These are phyloP conservation scores for Synergus laeviventris DNA, from an alignment of 2,888 invertebrate species.

Conservation along the genomic window DNA sequence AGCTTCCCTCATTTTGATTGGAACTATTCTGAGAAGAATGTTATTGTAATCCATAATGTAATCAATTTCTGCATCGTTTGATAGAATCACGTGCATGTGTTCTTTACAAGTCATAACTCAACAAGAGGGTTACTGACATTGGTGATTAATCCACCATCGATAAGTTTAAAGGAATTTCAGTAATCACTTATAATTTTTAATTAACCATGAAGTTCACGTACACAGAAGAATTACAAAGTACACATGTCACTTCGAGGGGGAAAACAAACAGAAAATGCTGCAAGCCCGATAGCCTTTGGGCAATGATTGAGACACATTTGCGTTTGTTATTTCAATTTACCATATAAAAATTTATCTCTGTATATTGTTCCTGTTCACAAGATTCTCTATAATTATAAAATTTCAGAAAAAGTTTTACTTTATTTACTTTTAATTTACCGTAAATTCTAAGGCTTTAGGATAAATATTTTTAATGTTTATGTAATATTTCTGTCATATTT, in stretches of 20 bases:
- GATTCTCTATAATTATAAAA: no score
- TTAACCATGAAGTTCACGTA: constrained; percentile 4
- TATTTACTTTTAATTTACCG: no score
- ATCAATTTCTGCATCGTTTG: neutral
- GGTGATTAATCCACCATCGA: neutral
- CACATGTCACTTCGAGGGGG: neutral
- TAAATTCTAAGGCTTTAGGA: no score
- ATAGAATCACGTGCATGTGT: neutral
- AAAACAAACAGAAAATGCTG: neutral
- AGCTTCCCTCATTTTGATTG: neutral
- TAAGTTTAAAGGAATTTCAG: neutral
- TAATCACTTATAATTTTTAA: neutral
- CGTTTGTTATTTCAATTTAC: constrained; percentile 59
- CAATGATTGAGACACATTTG: neutral
- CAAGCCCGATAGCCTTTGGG: neutral
- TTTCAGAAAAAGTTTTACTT: no score
- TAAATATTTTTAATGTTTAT: no score
- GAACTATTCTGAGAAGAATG: neutral
- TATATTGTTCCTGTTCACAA: neutral
- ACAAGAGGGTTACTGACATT: neutral
- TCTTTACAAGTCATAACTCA: neutral
- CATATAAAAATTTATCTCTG: constrained; percentile 13
- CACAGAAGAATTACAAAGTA: neutral
- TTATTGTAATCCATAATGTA: constrained; percentile 13
- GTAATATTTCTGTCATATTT: no score